A percentile compares a stretch with the other conserved stretches of the same genome.
These are phyloP conservation scores for Dicycla oo DNA, from an alignment of 2,888 invertebrate species.

Conservation along the genomic window DNA sequence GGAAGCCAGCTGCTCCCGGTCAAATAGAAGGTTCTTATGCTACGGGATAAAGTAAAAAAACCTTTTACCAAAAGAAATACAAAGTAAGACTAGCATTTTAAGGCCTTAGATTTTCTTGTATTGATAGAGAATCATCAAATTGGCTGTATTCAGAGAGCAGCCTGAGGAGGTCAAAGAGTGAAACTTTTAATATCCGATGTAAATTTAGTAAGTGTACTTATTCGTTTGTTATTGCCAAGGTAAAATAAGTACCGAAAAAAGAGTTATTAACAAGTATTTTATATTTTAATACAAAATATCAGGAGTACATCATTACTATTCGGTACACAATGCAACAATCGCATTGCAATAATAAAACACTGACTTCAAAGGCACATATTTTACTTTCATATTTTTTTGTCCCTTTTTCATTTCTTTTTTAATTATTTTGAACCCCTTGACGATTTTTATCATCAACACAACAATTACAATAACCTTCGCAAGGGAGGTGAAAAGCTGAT, in stretches of 20 bases:
- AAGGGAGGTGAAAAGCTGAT: background rate
- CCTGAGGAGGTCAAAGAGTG: background rate
- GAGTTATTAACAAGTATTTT: slow-evolving; percentile 2
- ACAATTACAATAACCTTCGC: background rate
- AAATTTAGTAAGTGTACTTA: too few relatives aligned
- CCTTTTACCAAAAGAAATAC: too few relatives aligned
- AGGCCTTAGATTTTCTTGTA: too few relatives aligned
- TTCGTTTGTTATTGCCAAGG: too few relatives aligned
- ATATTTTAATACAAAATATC: slow-evolving; percentile 12
- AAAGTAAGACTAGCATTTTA: too few relatives aligned
- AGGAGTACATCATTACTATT: slow-evolving; percentile 3
- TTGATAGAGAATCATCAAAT: too few relatives aligned
- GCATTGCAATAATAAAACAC: slow-evolving; percentile 26
- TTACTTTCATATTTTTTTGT: slow-evolving; percentile 10
- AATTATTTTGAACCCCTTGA: too few relatives aligned
- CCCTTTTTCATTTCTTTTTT: too few relatives aligned
- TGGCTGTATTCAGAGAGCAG: background rate
- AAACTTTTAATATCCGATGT: background rate
- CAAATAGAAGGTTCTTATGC: background rate
- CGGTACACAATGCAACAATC: slow-evolving; percentile 3
- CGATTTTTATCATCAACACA: background rate
- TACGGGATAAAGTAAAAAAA: background rate
- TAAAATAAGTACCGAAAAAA: too few relatives aligned
- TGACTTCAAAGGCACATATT: slow-evolving; percentile 45
- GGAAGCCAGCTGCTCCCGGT: slow-evolving; percentile 33